A percentile compares a stretch with the other conserved stretches of the same genome.
phyloP scores from a whole-genome alignment of 2,888 invertebrate genomes.

The Rotaria magnacalcarata region DNA sequence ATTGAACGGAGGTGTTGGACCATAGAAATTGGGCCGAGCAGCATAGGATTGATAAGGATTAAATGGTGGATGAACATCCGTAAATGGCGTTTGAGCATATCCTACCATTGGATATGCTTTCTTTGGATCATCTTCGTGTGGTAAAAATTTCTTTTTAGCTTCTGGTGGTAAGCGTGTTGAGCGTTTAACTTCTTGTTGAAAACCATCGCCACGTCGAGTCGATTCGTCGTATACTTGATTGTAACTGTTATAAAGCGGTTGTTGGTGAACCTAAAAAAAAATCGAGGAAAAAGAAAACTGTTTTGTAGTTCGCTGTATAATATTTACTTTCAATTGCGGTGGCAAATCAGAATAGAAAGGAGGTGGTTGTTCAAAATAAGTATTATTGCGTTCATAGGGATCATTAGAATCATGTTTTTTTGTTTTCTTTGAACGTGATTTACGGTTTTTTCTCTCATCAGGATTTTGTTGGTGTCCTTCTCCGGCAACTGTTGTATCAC shows the following conservation, averaged over 20 bases:
- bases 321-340: background rate
- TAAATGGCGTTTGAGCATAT: background rate
- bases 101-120: background rate
- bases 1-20: background rate
- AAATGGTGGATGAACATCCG: background rate
- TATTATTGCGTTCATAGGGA: too few species aligned
- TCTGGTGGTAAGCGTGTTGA: background rate
- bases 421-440: background rate
- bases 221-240: conserved; percentile 19
- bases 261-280: background rate
- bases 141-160: background rate
- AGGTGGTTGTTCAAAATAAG: background rate
- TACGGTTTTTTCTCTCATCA: background rate
- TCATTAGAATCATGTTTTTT: background rate
- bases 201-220: background rate
- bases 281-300: background rate
- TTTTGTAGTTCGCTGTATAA: background rate
- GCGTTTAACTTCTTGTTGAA: background rate
- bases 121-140: background rate
- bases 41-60: background rate
- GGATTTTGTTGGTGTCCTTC: background rate
- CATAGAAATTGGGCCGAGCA: background rate
- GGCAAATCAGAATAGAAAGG: too few species aligned
- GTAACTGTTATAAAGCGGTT: conserved; percentile 12
- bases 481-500: background rate